phyloP scores from a whole-genome alignment of 2,888 invertebrate species.

The Carterocephalus palaemon region DNA sequence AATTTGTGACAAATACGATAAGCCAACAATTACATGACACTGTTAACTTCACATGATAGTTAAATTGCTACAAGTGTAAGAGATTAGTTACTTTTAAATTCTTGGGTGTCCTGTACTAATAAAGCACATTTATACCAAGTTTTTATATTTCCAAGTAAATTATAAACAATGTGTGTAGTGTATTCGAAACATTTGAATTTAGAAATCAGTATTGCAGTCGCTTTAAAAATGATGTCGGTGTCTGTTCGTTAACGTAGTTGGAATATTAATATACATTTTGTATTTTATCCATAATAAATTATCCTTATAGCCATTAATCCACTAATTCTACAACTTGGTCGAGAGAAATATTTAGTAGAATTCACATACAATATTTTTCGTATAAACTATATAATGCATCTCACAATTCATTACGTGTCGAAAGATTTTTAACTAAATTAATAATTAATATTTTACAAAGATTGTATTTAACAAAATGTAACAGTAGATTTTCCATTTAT shows the following conservation, averaged over 20 bases:
- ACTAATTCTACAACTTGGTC: too few relatives aligned
- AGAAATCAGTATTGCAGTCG: slow-evolving; percentile 3
- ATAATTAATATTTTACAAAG: slow-evolving; percentile 9
- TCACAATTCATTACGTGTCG: slow-evolving; percentile 1
- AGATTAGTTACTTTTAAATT: too few relatives aligned
- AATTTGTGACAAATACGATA: too few relatives aligned
- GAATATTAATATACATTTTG: not conserved
- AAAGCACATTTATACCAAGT: too few relatives aligned
- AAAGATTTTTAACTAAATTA: slow-evolving; percentile 1
- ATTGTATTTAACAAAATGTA: slow-evolving; percentile 17
- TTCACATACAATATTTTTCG: not conserved
- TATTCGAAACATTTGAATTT: not conserved
- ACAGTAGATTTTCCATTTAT: slow-evolving; percentile 15
- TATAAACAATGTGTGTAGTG: too few relatives aligned
- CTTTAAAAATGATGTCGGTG: not conserved
- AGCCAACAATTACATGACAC: too few relatives aligned
- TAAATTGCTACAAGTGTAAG: too few relatives aligned
- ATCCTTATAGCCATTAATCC: not conserved
- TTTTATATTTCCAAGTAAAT: too few relatives aligned
- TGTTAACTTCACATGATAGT: too few relatives aligned
- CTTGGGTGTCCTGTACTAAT: too few relatives aligned
- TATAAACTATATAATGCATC: not conserved
- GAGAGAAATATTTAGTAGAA: too few relatives aligned
- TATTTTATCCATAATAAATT: too few relatives aligned
- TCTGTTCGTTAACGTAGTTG: not conserved